These are phyloP conservation scores for Agrochola circellaris DNA, from an alignment of 2,888 invertebrate genomes.

Conservation along the genomic window DNA sequence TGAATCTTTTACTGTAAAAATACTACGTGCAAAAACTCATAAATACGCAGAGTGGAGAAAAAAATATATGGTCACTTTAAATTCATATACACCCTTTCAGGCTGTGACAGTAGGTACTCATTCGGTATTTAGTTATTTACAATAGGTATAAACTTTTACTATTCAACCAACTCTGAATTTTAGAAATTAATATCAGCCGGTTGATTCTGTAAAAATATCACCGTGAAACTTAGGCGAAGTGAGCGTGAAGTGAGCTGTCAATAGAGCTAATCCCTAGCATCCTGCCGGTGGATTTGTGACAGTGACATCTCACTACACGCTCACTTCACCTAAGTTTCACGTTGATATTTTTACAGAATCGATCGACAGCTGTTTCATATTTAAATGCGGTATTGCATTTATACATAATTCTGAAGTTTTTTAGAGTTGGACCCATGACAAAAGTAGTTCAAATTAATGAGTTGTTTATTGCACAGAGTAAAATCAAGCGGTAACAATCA, in stretches of 20 bases:
- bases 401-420: not conserved
- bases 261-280: no score
- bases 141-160: not conserved
- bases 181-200: not conserved
- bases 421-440: not conserved
- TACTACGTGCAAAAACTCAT: not conserved
- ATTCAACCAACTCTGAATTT: not conserved
- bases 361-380: not conserved
- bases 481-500: not conserved
- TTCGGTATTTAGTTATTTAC: not conserved
- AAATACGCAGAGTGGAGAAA: not conserved
- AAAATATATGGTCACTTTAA: not conserved
- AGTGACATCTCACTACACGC: no score
- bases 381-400: not conserved
- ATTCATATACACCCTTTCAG: not conserved
- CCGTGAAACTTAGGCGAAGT: no score
- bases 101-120: not conserved
- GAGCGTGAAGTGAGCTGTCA: no score
- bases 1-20: conserved; percentile 1
- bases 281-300: no score
- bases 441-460: no score
- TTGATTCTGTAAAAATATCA: no score
- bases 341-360: no score
- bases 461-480: not conserved
- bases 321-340: no score